Evolutionary conservation across 2,113 vertebrate species (phyloP).

Genomic region (Plestiodon gilberti): DNA sequence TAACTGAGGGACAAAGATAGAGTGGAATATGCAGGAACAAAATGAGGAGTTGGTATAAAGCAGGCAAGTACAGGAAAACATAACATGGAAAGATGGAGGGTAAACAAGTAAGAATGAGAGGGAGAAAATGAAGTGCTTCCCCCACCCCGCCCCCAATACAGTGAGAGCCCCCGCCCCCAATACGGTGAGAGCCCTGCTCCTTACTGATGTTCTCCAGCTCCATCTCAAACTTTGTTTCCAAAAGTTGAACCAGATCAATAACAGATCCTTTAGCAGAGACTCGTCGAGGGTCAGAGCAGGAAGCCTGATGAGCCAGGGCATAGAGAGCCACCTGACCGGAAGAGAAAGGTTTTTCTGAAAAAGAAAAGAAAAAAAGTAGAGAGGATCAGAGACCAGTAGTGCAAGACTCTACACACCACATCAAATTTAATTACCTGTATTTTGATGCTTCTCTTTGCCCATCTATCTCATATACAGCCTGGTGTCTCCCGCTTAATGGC

Average conservation of each 20-base stretch:
- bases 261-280: not conserved
- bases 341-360: not conserved
- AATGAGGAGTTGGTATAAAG: not conserved
- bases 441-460: not conserved
- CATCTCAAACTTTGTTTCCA: slow-evolving; percentile 7
- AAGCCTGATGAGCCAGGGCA: slow-evolving; percentile 7
- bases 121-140: not conserved
- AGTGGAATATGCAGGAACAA: not conserved
- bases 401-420: not conserved
- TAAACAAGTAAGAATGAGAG: not conserved
- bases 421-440: not conserved
- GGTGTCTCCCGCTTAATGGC: too few relatives aligned
- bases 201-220: slow-evolving; percentile 25
- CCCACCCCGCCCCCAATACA: too few relatives aligned
- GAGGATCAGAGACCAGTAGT: not conserved
- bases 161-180: not conserved
- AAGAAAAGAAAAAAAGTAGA: not conserved
- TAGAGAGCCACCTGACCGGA: slow-evolving; percentile 12
- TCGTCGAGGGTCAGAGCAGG: not conserved
- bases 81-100: not conserved
- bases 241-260: slow-evolving; percentile 3
- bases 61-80: not conserved
- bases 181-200: not conserved
- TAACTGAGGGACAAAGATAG: not conserved
- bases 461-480: not conserved